phyloP scores from a whole-genome alignment of 2,113 vertebrate genomes.

The Mellivora capensis region DNA sequence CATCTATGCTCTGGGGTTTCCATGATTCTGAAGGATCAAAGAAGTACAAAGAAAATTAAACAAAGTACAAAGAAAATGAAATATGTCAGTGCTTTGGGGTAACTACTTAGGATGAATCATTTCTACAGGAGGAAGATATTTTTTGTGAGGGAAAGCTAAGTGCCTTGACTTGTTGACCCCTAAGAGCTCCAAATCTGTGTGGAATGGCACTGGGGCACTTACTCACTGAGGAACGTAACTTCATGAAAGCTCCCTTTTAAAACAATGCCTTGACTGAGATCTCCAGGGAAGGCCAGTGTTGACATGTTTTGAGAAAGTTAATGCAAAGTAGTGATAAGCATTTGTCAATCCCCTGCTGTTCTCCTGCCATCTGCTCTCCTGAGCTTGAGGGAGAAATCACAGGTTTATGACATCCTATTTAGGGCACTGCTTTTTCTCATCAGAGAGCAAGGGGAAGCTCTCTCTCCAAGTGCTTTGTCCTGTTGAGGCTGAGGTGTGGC shows the following conservation, averaged over 20 bases:
- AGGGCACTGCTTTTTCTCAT: conserved; percentile 23
- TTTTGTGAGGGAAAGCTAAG: background rate
- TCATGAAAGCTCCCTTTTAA: conserved; percentile 10
- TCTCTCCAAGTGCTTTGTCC: background rate
- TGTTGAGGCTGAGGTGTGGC: background rate
- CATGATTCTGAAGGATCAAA: background rate
- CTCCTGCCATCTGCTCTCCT: conserved; percentile 52
- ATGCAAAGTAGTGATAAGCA: conserved; percentile 54
- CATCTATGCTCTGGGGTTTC: background rate
- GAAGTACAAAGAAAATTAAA: conserved; percentile 19
- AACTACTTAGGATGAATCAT: background rate
- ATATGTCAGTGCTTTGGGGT: background rate
- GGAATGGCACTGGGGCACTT: background rate
- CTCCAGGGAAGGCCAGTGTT: conserved; percentile 38
- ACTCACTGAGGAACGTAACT: background rate
- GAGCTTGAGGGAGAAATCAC: conserved; percentile 14
- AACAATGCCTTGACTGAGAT: background rate
- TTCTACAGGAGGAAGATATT: background rate
- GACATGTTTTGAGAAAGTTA: conserved; percentile 55
- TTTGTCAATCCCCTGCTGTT: conserved; percentile 43
- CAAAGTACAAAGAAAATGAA: background rate
- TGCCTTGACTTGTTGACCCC: background rate
- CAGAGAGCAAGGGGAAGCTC: background rate
- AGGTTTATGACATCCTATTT: conserved; percentile 13
- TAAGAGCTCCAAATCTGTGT: background rate